phyloP scores from a whole-genome alignment of 1,140 invertebrate genomes.

The Formica selysi region DNA sequence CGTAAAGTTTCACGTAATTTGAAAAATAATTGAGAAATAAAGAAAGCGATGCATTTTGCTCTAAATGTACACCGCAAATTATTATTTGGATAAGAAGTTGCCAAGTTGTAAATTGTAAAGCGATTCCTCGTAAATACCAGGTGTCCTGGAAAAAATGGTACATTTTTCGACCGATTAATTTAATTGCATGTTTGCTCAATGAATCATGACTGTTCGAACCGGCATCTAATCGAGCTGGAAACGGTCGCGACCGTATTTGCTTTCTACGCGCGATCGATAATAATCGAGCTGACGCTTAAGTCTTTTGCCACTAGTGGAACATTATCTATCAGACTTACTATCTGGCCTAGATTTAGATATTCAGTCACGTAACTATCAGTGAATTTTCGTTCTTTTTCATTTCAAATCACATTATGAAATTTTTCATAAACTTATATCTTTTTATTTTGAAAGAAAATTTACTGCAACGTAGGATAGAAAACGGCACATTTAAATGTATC shows the following conservation, averaged over 20 bases:
- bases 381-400: not conserved
- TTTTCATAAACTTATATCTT: not conserved
- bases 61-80: not conserved
- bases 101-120: constrained; percentile 17
- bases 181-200: constrained; percentile 15
- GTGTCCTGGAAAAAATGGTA: constrained; percentile 27
- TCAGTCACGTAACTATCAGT: constrained; percentile 17
- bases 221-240: constrained; percentile 60
- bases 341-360: not conserved
- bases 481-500: not conserved
- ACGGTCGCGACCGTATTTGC: constrained; percentile 54
- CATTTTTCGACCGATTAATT: constrained; percentile 34
- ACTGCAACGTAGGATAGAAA: not conserved
- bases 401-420: not conserved
- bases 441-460: not conserved
- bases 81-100: constrained; percentile 47
- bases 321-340: not conserved
- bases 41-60: not conserved
- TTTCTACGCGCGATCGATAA: constrained; percentile 64
- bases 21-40: constrained; percentile 30
- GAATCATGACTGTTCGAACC: constrained; percentile 48
- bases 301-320: constrained; percentile 3
- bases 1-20: constrained; percentile 22
- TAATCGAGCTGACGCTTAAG: constrained; percentile 8
- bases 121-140: constrained; percentile 36